Conservation (phyloP, 2,113 vertebrate species). For the Peucedramus taeniatus region DNA sequence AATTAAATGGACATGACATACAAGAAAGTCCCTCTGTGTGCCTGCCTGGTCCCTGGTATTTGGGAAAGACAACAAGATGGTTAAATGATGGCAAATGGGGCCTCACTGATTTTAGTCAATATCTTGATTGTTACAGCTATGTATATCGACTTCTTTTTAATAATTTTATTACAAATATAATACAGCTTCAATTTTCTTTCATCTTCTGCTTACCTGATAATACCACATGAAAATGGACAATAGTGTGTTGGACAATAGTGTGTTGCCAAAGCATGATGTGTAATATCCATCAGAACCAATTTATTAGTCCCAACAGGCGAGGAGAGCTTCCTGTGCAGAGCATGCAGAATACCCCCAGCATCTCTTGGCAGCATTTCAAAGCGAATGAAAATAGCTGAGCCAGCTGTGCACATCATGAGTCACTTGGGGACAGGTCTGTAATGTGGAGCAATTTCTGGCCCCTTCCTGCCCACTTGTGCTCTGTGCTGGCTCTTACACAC, state of each 20-base stretch:
- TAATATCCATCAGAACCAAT: background rate
- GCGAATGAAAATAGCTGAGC: slow-evolving; percentile 25
- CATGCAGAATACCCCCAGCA: background rate
- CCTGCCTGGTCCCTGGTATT: background rate
- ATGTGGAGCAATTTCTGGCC: background rate
- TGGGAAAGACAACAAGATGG: background rate
- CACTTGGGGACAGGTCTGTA: background rate
- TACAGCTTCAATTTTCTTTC: background rate
- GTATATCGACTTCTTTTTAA: background rate
- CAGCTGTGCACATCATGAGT: slow-evolving; percentile 57
- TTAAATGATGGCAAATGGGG: background rate
- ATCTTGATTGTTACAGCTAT: background rate
- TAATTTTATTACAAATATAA: background rate
- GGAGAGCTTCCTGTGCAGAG: background rate
- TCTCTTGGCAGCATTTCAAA: slow-evolving; percentile 27
- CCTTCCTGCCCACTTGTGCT: background rate
- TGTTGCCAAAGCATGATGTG: background rate
- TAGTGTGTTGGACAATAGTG: background rate
- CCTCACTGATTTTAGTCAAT: background rate
- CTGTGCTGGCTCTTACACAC: background rate
- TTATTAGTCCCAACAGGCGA: background rate
- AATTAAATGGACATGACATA: background rate
- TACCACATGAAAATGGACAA: background rate
- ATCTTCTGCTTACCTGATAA: background rate
- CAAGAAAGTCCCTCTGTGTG: background rate